Percentiles rank a stretch among this genome's conserved stretches.
Conservation (phyloP, 2,113 vertebrate genomes). For the Tursiops truncatus region DNA sequence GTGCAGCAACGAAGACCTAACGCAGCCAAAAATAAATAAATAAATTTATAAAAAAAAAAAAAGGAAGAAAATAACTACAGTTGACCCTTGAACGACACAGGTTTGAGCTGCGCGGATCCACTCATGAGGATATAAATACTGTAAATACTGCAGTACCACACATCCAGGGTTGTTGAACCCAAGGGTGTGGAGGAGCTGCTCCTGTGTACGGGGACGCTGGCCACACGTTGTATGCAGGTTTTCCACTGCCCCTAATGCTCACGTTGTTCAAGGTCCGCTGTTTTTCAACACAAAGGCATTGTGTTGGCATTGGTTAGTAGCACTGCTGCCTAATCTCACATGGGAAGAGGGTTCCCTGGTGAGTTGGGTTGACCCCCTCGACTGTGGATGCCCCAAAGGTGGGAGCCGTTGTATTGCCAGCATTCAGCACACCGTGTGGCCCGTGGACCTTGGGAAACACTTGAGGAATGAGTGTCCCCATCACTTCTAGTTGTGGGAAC, state of each 20-base stretch:
- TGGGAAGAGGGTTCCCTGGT: not conserved
- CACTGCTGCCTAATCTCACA: fast-evolving
- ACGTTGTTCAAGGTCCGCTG: not conserved
- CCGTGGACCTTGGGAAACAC: not conserved
- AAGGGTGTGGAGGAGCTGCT: too few species aligned
- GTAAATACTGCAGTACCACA: not conserved
- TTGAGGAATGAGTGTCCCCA: not conserved
- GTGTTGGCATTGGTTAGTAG: not conserved
- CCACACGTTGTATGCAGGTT: not conserved
- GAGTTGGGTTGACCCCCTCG: fast-evolving
- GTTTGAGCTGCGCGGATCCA: not conserved
- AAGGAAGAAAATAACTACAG: too few species aligned
- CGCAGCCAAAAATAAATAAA: too few species aligned
- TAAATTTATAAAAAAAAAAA: too few species aligned
- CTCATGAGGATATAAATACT: too few species aligned
- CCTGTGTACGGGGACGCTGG: not conserved
- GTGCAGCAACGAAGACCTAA: too few species aligned
- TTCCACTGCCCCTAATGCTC: not conserved
- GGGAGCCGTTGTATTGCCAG: fast-evolving
- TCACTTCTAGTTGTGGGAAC: not conserved
- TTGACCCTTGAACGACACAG: not conserved
- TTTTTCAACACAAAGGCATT: not conserved
- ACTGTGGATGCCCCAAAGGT: not conserved
- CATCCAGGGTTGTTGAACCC: not conserved
- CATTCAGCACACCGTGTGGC: fast-evolving